These are phyloP conservation scores for Acrocephalus arundinaceus DNA, from an alignment of 2,113 vertebrate species.

Conservation along the genomic window DNA sequence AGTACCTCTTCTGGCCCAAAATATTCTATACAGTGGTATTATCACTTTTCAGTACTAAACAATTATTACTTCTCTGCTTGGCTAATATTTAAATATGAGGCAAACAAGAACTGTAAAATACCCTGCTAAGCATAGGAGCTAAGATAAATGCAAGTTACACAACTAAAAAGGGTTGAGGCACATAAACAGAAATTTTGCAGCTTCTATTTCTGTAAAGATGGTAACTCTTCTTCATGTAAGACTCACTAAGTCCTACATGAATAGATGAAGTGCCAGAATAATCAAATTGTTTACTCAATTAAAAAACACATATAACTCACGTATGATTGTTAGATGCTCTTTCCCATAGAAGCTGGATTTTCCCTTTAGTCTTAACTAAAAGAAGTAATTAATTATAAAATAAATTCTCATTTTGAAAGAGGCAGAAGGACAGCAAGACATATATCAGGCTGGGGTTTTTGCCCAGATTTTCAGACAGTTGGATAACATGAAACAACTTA, in stretches of 20 bases:
- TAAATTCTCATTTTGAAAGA: not conserved
- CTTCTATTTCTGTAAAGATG: not conserved
- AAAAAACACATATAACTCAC: not conserved
- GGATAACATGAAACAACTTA: not conserved
- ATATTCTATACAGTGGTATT: not conserved
- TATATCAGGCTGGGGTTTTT: not conserved
- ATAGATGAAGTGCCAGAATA: not conserved
- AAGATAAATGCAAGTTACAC: not conserved
- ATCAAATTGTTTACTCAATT: not conserved
- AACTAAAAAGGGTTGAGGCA: not conserved
- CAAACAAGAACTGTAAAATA: not conserved
- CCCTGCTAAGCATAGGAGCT: not conserved
- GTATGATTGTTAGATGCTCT: fast-evolving
- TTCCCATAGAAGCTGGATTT: not conserved
- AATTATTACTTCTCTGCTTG: not conserved
- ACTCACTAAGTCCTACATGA: not conserved
- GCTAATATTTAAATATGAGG: not conserved
- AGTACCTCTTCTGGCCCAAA: not conserved
- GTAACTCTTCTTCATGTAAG: not conserved
- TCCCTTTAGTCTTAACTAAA: not conserved
- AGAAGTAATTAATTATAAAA: not conserved
- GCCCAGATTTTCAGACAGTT: not conserved
- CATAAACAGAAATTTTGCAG: not conserved
- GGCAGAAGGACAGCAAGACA: not conserved
- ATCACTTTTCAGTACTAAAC: not conserved